Base-by-base conservation (phyloP, 2,113 vertebrate species). In the Brachirus orientalis region DNA sequence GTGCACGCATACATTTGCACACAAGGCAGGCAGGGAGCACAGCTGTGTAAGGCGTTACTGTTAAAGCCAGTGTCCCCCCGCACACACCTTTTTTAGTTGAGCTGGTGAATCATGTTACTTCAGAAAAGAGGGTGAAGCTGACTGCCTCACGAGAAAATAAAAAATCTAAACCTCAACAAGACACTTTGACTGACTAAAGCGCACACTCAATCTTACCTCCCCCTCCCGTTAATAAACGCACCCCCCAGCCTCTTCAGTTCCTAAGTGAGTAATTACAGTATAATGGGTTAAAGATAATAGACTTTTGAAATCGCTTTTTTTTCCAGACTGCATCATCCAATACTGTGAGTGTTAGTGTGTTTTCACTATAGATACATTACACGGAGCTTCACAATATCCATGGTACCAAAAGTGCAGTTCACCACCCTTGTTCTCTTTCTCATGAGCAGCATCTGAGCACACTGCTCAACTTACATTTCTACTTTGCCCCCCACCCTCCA, bases 361-460 rank as follows among this genome's bases (percentile, higher is more conserved):
- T 85, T 86, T 89, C 58, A 68, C 86, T 75, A 83, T 75, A 84
- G 87, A 86, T 92, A 90, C 85, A 87, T 83, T 87, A 89, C 86
- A 77, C 72, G 84, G 84, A 92, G 86, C 86, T 75, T 89, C 88
- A 90, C 79, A 68, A 90, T 86, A 83, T 93, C 89, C 86, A 79
- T 89, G 87, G 91, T 92, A 88, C 86, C 88, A 91, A 93, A 93
- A 93, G 92, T 93, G 92, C 92, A 93, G 92, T 92, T 90, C 82
- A 84, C 75, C 79, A 53, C 80, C 66, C 61, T 75, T 55, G 10
- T 62, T 77, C 76, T 75, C 76, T 57, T 37, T 74, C 71, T 72
- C 63, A 66, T 45, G 75, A 87, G 90, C 91, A 91, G 91, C 86
- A 84, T 84, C 63, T 86, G 79, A 86, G 86, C 83, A 76, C 85